Base-by-base conservation (phyloP, 2,888 invertebrate genomes). In the Cheilosia vulpina region DNA sequence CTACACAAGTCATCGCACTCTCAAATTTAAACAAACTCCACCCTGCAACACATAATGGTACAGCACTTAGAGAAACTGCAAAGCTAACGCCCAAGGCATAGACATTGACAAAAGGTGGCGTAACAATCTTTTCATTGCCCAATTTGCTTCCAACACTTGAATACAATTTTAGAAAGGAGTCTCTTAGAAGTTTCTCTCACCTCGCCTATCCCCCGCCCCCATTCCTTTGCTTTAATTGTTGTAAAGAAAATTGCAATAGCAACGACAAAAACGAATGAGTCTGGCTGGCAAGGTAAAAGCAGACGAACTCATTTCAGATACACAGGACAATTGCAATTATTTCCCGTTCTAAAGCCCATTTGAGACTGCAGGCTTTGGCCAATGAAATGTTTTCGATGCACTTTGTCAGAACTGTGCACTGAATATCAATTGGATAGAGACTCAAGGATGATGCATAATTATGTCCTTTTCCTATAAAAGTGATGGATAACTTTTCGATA, bases 81-180 rank as follows among this genome's bases (percentile, higher is more conserved):
- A 65, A 65, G 52, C 24, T 65, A n/a, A 38, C 38, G 21, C 53
- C 21, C 50, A 27, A 52, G 34, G 13, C 52, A 52, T 21, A 65
- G 21, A 6, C 21, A 65, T 21, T 27, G 53, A 55, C 55, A 53
- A 55, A 43, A 68, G 43, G 43, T 27, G 17, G 27, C 43, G 13
- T 21, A 38, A 38, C 58, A 58, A 71, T 58, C 45, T 50, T 38
- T 47, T 38, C n/a, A 50, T 15, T 47, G 60, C 27, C 38, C 52
- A 52, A 50, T 60, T 72, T 72, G 17, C 27, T 60, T 41, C 13
- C n/a, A 58, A 52, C 71, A 69, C 57, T 69, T 68, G 47, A 38
- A 47, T 21, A 69, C n/a, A 57, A 58, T 68, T 68, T 43, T 55
- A 13, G 31, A 68, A 45, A 17, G 5, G 31, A 9, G 27, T 41